These are phyloP conservation scores for Pipistrellus pygmaeus DNA, from an alignment of 2,797 vertebrate species.

Conservation along the genomic window DNA sequence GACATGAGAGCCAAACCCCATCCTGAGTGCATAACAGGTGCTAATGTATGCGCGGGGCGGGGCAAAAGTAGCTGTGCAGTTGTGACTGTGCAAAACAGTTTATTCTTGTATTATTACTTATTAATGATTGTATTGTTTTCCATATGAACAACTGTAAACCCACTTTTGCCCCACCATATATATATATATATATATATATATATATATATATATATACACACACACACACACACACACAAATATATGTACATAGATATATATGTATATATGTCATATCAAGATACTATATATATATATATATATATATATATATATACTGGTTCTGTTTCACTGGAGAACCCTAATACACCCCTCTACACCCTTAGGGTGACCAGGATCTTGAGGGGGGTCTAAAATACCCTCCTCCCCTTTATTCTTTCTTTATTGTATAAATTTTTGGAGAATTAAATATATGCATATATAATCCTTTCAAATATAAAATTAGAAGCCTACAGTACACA, in stretches of 20 bases:
- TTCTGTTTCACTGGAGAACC: not conserved
- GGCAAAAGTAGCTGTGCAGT: not conserved
- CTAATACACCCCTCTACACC: not conserved
- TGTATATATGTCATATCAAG: not conserved
- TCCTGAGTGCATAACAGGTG: not conserved
- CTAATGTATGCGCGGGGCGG: not conserved
- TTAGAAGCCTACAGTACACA: not conserved
- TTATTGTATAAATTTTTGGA: not conserved
- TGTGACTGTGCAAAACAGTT: not conserved
- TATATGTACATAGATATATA: not conserved
- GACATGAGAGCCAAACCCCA: not conserved
- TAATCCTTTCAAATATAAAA: slow-evolving; percentile 3
- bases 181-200: no score
- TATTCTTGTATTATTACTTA: not conserved
- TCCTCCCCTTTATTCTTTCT: not conserved
- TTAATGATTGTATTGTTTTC: not conserved
- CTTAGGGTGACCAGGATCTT: not conserved
- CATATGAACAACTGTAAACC: not conserved
- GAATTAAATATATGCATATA: not conserved
- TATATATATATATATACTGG: no score
- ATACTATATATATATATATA: no score
- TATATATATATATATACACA: no score
- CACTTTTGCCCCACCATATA: not conserved
- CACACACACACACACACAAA: no score
- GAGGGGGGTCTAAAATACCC: not conserved